Percentiles rank a stretch among this genome's conserved stretches.
Evolutionary conservation across 2,888 invertebrate genomes (phyloP).

Genomic region (Carpatolechia fugitivella): DNA sequence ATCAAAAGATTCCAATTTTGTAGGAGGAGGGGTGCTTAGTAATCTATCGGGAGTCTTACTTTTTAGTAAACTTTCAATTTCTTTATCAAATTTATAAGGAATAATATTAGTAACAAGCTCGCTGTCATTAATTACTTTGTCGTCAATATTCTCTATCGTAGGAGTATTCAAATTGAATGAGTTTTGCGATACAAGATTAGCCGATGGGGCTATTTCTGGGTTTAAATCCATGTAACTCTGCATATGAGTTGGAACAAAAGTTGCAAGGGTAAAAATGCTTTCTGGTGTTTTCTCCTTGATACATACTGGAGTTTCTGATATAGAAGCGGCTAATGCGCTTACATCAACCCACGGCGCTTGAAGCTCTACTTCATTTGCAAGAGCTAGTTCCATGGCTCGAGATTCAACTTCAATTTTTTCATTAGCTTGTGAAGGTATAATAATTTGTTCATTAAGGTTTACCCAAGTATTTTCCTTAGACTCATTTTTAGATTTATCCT

Average conservation of each 20-base stretch:
- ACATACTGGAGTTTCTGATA: constrained; percentile 81
- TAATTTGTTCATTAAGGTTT: constrained; percentile 41
- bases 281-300: constrained; percentile 80
- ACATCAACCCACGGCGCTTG: constrained; percentile 88
- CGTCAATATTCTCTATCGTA: constrained; percentile 57
- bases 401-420: constrained; percentile 54
- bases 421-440: constrained; percentile 28
- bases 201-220: constrained; percentile 53
- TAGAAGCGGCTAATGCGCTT: constrained; percentile 82
- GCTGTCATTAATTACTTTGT: constrained; percentile 69
- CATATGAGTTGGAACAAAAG: constrained; percentile 82
- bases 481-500: constrained; percentile 48
- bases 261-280: constrained; percentile 75
- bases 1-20: constrained; percentile 55
- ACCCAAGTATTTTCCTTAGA: constrained; percentile 44
- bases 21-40: constrained; percentile 63
- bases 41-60: constrained; percentile 48
- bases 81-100: constrained; percentile 41
- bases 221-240: constrained; percentile 80
- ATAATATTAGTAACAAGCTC: constrained; percentile 61
- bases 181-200: constrained; percentile 56
- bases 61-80: constrained; percentile 40
- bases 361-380: constrained; percentile 87
- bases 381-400: constrained; percentile 83
- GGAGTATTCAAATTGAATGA: constrained; percentile 63